Evolutionary conservation across 2,888 invertebrate genomes (phyloP), one percentile per base, ranked within the genome.

Genomic region (Erannis defoliaria): DNA sequence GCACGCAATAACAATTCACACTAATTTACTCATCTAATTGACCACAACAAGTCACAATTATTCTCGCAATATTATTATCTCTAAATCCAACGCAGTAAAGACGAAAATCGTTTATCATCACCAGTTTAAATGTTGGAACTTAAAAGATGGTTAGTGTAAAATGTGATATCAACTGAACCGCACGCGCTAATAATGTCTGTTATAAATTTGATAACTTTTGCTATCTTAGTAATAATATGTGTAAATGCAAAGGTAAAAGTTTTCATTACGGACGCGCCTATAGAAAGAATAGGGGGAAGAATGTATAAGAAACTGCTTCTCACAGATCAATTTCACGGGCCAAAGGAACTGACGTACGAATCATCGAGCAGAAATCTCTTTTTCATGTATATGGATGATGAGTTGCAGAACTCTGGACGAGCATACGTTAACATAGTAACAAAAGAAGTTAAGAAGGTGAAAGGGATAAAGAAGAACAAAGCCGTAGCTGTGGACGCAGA

Each of bases 341-440:
- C 89, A 0, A 90, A 84, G 56, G 92, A 92, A 45, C 63, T 92
- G 19, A 82, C 88, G 0, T 92, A 90, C 66, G 92, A 92, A 61
- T 90, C 90, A 0, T 75, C 85, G 0, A 89, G 82, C 57, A 78
- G 90, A 77, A 90, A 88, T 48, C 73, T 92, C 2, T 91, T 80
- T 61, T 92, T 92, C 64, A 89, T 89, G 86, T 89, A 90, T 74
- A 92, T 92, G 91, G 91, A 92, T 21, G 87, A 88, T 43, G 57
- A 62, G 2, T 55, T 88, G 62, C 84, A 87, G 64, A 88, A 91
- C 55, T 90, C 92, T 1, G 88, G 90, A 54, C 74, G 92, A 23
- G 91, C 88, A 4, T 80, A 66, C 38, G 67, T 91, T 0, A 92
- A 92, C 66, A 69, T 88, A 1, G 71, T 88, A 3, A 90, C 89